These are phyloP conservation scores for Thalassarche chlororhynchos DNA, from an alignment of 2,113 vertebrate species.

Conservation along the genomic window DNA sequence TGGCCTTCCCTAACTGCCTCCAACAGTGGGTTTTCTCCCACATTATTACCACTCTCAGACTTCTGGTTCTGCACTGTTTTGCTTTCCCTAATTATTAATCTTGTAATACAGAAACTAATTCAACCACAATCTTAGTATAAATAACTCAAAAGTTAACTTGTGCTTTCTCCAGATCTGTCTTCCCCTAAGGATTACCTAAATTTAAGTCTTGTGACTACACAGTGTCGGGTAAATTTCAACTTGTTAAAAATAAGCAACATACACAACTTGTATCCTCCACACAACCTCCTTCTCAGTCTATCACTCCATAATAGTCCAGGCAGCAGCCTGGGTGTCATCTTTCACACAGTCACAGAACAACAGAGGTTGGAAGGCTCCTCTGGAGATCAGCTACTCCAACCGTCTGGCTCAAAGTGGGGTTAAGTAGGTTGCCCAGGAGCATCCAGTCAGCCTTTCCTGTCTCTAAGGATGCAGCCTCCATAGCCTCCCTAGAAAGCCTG, in stretches of 20 bases:
- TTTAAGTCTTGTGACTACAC: neutral
- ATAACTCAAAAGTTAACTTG: neutral
- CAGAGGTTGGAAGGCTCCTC: neutral
- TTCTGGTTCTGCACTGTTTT: neutral
- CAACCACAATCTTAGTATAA: neutral
- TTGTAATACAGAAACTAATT: neutral
- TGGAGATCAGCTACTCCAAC: neutral
- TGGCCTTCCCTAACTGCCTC: neutral
- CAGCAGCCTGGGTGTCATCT: neutral
- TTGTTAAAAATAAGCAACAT: neutral
- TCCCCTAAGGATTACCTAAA: neutral
- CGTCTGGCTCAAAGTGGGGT: rapidly evolving
- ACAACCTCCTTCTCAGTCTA: neutral
- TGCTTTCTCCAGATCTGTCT: neutral
- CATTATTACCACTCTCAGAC: neutral
- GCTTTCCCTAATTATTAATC: neutral
- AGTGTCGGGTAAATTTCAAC: neutral
- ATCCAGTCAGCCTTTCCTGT: neutral
- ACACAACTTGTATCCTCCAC: neutral
- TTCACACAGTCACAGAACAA: neutral
- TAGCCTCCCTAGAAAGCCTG: neutral
- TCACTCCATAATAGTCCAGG: rapidly evolving
- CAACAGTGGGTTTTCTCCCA: neutral
- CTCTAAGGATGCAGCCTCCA: neutral
- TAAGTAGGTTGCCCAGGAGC: neutral